phyloP scores from a whole-genome alignment of 2,888 invertebrate genomes.

The Standfussiana lucernea region DNA sequence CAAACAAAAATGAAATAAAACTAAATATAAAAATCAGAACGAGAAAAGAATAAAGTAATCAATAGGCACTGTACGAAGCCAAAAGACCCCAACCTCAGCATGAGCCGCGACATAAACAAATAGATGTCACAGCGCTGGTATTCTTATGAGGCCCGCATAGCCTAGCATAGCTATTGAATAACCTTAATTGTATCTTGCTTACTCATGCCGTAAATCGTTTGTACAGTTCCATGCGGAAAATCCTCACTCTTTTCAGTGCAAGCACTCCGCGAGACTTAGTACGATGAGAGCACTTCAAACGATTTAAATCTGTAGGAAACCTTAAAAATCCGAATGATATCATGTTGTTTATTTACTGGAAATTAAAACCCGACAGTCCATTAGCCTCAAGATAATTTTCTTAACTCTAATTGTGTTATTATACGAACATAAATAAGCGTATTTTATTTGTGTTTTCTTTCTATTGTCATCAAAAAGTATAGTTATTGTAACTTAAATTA shows the following conservation, averaged over 20 bases:
- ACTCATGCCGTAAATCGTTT: not conserved
- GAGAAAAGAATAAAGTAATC: not conserved
- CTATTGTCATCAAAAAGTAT: not conserved
- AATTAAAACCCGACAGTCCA: not conserved
- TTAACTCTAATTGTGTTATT: not conserved
- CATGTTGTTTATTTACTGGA: not conserved
- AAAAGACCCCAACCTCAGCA: not conserved
- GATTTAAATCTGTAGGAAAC: not conserved
- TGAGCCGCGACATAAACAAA: not conserved
- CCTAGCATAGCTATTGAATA: not conserved
- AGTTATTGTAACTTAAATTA: not conserved
- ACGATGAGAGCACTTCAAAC: not conserved
- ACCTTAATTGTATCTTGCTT: not conserved
- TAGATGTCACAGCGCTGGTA: not conserved
- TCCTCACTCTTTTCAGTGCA: not conserved
- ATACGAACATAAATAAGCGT: not conserved
- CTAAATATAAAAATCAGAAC: not conserved
- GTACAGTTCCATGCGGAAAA: not conserved
- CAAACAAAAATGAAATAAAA: not conserved
- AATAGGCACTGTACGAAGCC: not conserved
- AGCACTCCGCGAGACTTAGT: not conserved
- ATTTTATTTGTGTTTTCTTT: not conserved
- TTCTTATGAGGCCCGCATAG: not conserved
- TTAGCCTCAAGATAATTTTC: constrained; percentile 5
- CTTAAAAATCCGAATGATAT: not conserved